Percentiles rank a stretch among this genome's conserved stretches.
These are phyloP conservation scores for Cactoblastis cactorum DNA, from an alignment of 2,888 invertebrate species.

Conservation along the genomic window DNA sequence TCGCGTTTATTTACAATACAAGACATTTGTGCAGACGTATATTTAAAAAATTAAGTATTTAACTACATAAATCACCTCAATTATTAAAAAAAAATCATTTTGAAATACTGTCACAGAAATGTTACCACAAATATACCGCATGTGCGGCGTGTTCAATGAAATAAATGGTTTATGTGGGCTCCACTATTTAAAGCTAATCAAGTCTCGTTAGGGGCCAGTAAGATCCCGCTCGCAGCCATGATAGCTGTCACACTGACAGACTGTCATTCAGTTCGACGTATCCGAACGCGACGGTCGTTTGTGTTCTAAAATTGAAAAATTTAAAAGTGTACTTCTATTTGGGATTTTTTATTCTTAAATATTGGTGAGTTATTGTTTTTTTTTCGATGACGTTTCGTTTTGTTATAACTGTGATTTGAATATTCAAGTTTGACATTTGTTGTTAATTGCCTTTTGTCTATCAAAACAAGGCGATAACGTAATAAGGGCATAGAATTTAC, in stretches of 20 bases:
- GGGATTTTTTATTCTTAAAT: conserved; percentile 2
- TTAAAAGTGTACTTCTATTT: conserved; percentile 8
- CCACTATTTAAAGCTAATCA: conserved; percentile 84
- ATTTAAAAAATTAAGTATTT: no score
- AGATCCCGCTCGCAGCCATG: conserved; percentile 61
- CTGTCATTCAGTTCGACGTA: conserved; percentile 7
- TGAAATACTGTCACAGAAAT: conserved; percentile 17
- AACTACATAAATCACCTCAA: not conserved
- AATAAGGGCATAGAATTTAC: no score
- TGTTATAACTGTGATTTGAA: not conserved
- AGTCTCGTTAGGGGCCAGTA: conserved; percentile 81
- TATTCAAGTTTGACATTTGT: not conserved
- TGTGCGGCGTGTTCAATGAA: conserved; percentile 69
- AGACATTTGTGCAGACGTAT: no score
- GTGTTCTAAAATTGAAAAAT: conserved; percentile 11
- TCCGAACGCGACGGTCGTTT: conserved; percentile 12
- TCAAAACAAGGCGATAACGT: not conserved
- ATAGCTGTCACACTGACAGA: no score
- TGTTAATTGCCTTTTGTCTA: conserved; percentile 4
- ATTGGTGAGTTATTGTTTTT: not conserved
- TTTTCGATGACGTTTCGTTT: not conserved
- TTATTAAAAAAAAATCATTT: not conserved
- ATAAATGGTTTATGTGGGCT: conserved; percentile 79
- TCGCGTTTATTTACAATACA: no score
- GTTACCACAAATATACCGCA: conserved; percentile 46